Conservation (phyloP, 2,888 invertebrate genomes). For the Zaprionus lineosus region DNA sequence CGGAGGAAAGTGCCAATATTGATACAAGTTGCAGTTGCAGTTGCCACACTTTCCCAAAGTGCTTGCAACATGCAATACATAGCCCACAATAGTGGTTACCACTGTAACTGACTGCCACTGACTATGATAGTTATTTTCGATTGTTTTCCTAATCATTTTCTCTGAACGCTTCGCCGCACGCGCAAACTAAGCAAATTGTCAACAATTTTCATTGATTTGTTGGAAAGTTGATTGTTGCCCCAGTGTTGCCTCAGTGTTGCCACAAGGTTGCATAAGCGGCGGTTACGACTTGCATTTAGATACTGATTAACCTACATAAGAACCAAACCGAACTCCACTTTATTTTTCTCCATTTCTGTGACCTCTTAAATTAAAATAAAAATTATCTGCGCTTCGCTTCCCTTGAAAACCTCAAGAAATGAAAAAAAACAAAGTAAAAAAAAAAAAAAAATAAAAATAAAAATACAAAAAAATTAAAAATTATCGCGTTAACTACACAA, state of each 20-base stretch:
- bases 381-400: slow-evolving; percentile 22
- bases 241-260: background rate
- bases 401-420: too few species aligned
- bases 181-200: slow-evolving; percentile 47
- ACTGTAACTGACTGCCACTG: slow-evolving; percentile 26
- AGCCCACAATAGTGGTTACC: slow-evolving; percentile 53
- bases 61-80: slow-evolving; percentile 37
- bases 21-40: slow-evolving; percentile 24
- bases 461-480: slow-evolving; percentile 31
- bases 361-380: too few species aligned
- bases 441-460: too few species aligned
- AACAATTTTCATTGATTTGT: slow-evolving; percentile 11
- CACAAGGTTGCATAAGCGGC: background rate
- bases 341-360: too few species aligned
- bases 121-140: too few species aligned
- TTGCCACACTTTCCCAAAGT: slow-evolving; percentile 22
- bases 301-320: too few species aligned
- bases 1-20: slow-evolving; percentile 71
- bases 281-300: too few species aligned
- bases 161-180: slow-evolving; percentile 56
- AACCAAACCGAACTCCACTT: too few species aligned
- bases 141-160: too few species aligned
- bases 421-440: too few species aligned
- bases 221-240: too few species aligned
- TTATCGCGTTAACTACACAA: slow-evolving; percentile 60